Conservation (phyloP, 2,113 vertebrate species). For the Helogale parvula region DNA sequence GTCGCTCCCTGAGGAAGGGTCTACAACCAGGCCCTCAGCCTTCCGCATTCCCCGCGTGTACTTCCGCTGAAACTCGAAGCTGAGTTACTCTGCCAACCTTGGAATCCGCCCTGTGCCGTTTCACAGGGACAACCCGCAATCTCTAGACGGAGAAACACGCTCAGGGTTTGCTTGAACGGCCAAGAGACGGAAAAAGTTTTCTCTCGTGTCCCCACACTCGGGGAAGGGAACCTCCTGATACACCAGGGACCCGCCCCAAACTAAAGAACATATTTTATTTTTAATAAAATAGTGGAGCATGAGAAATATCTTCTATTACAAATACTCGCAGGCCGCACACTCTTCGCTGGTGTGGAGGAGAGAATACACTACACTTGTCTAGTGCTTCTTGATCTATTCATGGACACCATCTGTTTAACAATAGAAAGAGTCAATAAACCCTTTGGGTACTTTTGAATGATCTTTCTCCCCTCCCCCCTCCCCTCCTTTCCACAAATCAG, state of each 20-base stretch:
- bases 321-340: slow-evolving; percentile 88
- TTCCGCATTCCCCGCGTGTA: rapidly evolving
- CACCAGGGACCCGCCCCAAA: slow-evolving; percentile 85
- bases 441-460: slow-evolving; percentile 87
- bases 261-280: slow-evolving; percentile 92
- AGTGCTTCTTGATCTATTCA: slow-evolving; percentile 92
- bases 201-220: background rate
- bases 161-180: background rate
- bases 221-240: slow-evolving; percentile 37
- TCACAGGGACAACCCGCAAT: rapidly evolving
- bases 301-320: slow-evolving; percentile 90
- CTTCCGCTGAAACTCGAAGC: background rate
- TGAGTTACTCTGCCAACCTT: background rate
- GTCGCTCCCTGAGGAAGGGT: background rate
- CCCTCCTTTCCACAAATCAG: slow-evolving; percentile 87
- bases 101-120: background rate
- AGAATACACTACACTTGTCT: slow-evolving; percentile 85
- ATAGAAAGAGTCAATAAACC: slow-evolving; percentile 91
- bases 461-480: slow-evolving; percentile 52
- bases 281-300: slow-evolving; percentile 94
- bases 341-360: slow-evolving; percentile 79
- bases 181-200: background rate
- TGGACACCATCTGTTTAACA: slow-evolving; percentile 91
- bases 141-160: background rate
- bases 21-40: background rate